phyloP scores from a whole-genome alignment of 2,888 invertebrate genomes.

The Dasysyrphus tricinctus region DNA sequence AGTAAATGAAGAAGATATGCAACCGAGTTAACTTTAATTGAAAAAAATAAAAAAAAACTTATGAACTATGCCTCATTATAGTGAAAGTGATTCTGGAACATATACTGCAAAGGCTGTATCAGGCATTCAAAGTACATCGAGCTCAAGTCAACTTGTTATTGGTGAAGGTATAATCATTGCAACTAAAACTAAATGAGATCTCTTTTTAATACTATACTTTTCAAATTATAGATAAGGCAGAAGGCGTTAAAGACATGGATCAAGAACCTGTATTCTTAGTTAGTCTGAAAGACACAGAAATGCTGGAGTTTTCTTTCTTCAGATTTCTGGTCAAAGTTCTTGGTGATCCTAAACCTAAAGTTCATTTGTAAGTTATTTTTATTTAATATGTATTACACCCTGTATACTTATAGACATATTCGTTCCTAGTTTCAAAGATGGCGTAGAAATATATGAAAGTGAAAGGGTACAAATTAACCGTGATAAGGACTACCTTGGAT shows the following conservation, averaged over 20 bases:
- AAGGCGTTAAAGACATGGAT: conserved; percentile 88
- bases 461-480: conserved; percentile 89
- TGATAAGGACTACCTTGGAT: conserved; percentile 91
- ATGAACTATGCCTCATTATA: conserved; percentile 59
- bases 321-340: conserved; percentile 94
- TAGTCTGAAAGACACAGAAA: conserved; percentile 93
- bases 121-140: conserved; percentile 90
- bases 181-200: neutral
- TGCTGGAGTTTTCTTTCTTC: conserved; percentile 92
- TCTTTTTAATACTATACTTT: neutral
- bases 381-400: neutral
- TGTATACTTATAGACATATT: neutral
- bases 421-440: conserved; percentile 90
- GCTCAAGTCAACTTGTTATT: conserved; percentile 94
- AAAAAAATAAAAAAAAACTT: neutral
- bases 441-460: conserved; percentile 87
- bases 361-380: conserved; percentile 91
- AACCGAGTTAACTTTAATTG: neutral
- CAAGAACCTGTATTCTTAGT: conserved; percentile 93
- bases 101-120: conserved; percentile 96
- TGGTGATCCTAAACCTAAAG: conserved; percentile 94
- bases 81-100: conserved; percentile 92
- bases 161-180: conserved; percentile 89
- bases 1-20: neutral
- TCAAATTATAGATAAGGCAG: conserved; percentile 84